These are phyloP conservation scores for Agrochola macilenta DNA, from an alignment of 2,888 invertebrate genomes.

Conservation along the genomic window DNA sequence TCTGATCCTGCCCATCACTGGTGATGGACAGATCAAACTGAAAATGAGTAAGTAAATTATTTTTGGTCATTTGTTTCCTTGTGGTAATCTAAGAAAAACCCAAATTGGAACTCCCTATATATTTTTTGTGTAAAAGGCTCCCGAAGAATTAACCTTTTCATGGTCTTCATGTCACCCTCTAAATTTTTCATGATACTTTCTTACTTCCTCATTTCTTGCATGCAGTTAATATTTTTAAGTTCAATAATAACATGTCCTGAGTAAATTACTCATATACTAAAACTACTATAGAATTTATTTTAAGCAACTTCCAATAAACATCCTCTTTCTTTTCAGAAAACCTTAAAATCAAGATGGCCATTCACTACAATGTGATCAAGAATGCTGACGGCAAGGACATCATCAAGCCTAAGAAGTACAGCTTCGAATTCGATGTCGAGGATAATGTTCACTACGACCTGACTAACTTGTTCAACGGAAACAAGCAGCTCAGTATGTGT, in stretches of 20 bases:
- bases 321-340: slow-evolving; percentile 38
- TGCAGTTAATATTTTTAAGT: neutral
- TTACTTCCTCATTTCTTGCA: neutral
- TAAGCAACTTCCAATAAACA: neutral
- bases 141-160: neutral
- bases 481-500: slow-evolving; percentile 55
- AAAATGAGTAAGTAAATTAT: slow-evolving; percentile 63
- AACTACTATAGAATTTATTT: neutral
- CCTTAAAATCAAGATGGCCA: slow-evolving; percentile 35
- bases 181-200: neutral
- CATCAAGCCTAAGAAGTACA: slow-evolving; percentile 65
- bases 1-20: slow-evolving; percentile 72
- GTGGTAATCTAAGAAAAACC: neutral
- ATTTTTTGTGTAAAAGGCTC: too few relatives aligned
- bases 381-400: slow-evolving; percentile 51
- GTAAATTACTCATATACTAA: neutral
- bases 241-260: neutral
- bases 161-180: neutral
- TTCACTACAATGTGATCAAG: slow-evolving; percentile 52
- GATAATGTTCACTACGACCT: slow-evolving; percentile 70
- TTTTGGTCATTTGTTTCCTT: neutral
- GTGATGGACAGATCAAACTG: slow-evolving; percentile 70
- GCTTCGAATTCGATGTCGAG: slow-evolving; percentile 69
- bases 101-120: neutral
- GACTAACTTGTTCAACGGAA: slow-evolving; percentile 73